phyloP scores from a whole-genome alignment of 2,113 vertebrate genomes.

The Indicator indicator region DNA sequence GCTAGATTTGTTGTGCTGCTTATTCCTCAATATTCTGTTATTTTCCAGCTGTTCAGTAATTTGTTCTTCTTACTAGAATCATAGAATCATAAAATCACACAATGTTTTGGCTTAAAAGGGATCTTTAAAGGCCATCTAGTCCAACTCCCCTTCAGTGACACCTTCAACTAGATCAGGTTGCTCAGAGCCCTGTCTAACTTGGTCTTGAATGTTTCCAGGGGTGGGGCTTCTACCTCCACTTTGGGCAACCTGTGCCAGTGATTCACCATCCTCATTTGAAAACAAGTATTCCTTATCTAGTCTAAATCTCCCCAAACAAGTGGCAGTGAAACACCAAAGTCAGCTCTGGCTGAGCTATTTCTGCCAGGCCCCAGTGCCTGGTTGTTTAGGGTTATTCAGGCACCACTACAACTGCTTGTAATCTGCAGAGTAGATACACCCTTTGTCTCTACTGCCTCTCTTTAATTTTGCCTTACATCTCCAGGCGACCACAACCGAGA shows the following conservation, averaged over 20 bases:
- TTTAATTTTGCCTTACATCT: not conserved
- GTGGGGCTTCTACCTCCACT: too few relatives aligned
- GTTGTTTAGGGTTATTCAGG: not conserved
- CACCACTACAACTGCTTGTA: not conserved
- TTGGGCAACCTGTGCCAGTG: too few relatives aligned
- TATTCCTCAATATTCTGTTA: not conserved
- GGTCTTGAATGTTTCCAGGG: not conserved
- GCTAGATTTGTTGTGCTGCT: not conserved
- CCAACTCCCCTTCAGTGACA: too few relatives aligned
- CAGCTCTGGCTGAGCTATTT: not conserved
- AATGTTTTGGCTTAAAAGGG: too few relatives aligned
- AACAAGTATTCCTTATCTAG: not conserved
- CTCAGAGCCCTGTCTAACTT: not conserved
- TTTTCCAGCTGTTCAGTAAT: conserved; percentile 14
- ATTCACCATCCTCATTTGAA: too few relatives aligned
- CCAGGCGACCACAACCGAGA: not conserved
- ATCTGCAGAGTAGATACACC: not conserved
- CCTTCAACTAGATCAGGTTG: too few relatives aligned
- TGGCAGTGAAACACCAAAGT: not conserved
- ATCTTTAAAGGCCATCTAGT: too few relatives aligned
- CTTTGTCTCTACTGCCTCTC: not conserved
- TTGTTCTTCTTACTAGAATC: not conserved
- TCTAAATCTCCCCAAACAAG: not conserved
- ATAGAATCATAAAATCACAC: not conserved
- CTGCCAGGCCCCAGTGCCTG: not conserved